These are phyloP conservation scores for Sprattus sprattus DNA, from an alignment of 2,113 vertebrate genomes.

Conservation along the genomic window DNA sequence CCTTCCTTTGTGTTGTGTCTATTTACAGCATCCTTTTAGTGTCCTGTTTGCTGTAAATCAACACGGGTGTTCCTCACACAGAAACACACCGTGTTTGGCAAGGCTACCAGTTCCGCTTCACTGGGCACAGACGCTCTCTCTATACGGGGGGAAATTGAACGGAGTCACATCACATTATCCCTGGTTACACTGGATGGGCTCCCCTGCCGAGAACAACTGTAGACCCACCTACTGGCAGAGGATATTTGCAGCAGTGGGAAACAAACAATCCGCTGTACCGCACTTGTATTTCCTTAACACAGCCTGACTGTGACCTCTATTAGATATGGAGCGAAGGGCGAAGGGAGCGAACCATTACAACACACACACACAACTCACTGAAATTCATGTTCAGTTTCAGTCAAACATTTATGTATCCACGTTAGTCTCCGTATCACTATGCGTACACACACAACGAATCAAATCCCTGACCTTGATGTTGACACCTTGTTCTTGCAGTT, in stretches of 20 bases:
- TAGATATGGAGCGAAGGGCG: neutral
- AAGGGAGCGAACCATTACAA: neutral
- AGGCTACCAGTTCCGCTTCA: neutral
- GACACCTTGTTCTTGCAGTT: neutral
- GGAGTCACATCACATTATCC: constrained; percentile 19
- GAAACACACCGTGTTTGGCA: neutral
- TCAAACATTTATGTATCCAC: too few species aligned
- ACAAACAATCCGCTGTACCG: neutral
- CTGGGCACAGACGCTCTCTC: neutral
- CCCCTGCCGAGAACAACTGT: neutral
- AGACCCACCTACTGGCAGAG: neutral
- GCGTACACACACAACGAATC: neutral
- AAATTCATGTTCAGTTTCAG: too few species aligned
- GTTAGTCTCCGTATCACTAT: neutral
- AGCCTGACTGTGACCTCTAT: neutral
- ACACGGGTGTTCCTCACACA: neutral
- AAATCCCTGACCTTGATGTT: neutral
- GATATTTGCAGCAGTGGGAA: neutral
- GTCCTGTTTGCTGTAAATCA: neutral
- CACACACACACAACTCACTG: too few species aligned
- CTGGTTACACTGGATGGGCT: neutral
- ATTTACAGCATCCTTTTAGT: neutral
- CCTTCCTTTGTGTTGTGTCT: neutral
- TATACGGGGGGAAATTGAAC: neutral
- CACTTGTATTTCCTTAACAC: neutral